These are phyloP conservation scores for Esperia sulphurella DNA, from an alignment of 2,888 invertebrate species.

Conservation along the genomic window DNA sequence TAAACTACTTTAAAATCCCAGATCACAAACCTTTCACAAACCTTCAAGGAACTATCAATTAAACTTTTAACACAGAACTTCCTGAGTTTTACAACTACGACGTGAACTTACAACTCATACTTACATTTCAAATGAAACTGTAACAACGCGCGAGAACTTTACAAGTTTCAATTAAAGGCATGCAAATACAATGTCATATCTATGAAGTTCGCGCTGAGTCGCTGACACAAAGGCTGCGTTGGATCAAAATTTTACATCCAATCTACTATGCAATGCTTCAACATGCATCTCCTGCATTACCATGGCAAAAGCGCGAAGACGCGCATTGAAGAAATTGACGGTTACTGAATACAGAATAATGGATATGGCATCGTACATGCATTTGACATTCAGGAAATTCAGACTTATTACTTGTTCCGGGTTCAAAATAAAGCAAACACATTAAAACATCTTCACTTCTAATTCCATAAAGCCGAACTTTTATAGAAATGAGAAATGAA, in stretches of 20 bases:
- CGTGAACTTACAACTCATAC: neutral
- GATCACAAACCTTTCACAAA: too few relatives aligned
- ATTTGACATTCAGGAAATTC: neutral
- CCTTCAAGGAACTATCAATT: too few relatives aligned
- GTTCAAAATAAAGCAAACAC: too few relatives aligned
- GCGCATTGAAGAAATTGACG: constrained; percentile 1
- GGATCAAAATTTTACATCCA: constrained; percentile 52
- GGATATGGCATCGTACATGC: neutral
- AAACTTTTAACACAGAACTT: too few relatives aligned
- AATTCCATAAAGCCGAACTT: too few relatives aligned
- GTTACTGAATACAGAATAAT: neutral
- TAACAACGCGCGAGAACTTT: constrained; percentile 10
- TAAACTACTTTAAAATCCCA: too few relatives aligned
- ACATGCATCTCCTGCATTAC: constrained; percentile 45
- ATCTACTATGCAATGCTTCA: constrained; percentile 39
- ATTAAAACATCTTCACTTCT: too few relatives aligned
- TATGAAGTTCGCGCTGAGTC: neutral
- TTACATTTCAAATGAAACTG: constrained; percentile 2
- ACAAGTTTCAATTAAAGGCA: constrained; percentile 19
- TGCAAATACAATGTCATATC: constrained; percentile 14
- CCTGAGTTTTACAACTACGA: neutral
- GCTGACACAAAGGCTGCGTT: constrained; percentile 28
- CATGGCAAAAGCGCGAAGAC: constrained; percentile 42
- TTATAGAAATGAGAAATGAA: too few relatives aligned
- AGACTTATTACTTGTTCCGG: too few relatives aligned